Base-by-base conservation (phyloP, 2,888 invertebrate genomes). In the Torymus texanus region DNA sequence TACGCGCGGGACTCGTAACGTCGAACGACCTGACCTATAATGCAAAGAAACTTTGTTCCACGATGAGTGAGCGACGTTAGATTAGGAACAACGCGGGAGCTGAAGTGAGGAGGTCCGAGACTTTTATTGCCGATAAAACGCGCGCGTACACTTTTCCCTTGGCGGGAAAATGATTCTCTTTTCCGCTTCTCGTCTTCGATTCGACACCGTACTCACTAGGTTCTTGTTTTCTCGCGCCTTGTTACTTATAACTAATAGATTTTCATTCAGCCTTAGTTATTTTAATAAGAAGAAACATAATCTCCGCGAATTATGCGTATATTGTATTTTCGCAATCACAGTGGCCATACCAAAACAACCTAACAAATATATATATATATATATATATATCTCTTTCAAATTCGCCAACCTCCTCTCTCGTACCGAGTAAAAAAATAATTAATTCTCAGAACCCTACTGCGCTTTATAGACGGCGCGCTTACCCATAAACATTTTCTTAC, bases 11-110 rank as follows among this genome's bases (percentile, higher is more conserved):
- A 29, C 16, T 79, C 78, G 65, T 79, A 79, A 79, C 74, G 24
- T 24, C 56, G 74, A 79, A 79, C 74, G 68, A 74, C 74, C 68
- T 74, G 63, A 74, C 68, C 74, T 74, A 75, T 74, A 75, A 73
- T 73, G 66, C 66, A 67, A 67, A 78, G 67, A 78, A 78, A 74
- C 74, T 78, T 78, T 74, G 74, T 78, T 74, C 56, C 68, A 21
- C 68, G 78, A 79, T 79, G 70, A 79, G 63, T 63, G 65, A 79
- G 58, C 75, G 71, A 62, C 18, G 70, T 55, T 16, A 72, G 66
- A 79, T 79, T 79, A 79, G 76, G n/a, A 61, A 71, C n/a, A 76
- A 79, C 61, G 67, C 18, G 21, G 65, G 50, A 62, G 41, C 41
- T 41, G 41, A 41, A 41, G 8, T 41, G 8, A 41, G 16, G 59